Conservation (phyloP, 2,888 invertebrate species). For the Noctua fimbriata region DNA sequence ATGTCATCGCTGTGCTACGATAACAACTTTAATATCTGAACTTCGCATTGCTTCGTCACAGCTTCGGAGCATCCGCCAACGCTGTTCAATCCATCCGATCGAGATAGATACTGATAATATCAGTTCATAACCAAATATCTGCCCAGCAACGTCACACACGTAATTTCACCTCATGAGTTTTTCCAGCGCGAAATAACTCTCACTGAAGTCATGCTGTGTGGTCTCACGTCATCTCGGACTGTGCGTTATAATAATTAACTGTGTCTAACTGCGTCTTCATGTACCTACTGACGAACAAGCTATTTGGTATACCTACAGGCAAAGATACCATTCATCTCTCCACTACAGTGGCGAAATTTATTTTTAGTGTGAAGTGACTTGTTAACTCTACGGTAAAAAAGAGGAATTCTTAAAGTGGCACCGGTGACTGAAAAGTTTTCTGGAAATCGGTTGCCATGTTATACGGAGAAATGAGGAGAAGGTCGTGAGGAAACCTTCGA, state of each 20-base stretch:
- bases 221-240: conserved; percentile 54
- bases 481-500: background rate
- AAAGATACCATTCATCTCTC: background rate
- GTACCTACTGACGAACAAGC: background rate
- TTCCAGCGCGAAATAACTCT: conserved; percentile 57
- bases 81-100: background rate
- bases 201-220: conserved; percentile 66
- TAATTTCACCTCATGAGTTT: conserved; percentile 59
- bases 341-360: background rate
- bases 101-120: background rate
- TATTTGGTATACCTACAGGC: background rate
- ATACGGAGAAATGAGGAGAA: background rate
- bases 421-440: background rate
- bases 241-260: conserved; percentile 25
- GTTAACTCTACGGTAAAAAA: background rate
- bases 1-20: background rate
- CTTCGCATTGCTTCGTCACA: background rate
- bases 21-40: background rate
- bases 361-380: background rate
- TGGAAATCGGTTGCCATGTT: background rate
- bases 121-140: conserved; percentile 11
- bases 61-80: background rate
- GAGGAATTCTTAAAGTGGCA: background rate
- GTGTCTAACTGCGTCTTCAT: conserved; percentile 13
- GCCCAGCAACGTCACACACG: conserved; percentile 31